Evolutionary conservation across 2,797 vertebrate genomes (phyloP), one percentile per base, ranked within the genome.

Genomic region (Thalassophryne amazonica): DNA sequence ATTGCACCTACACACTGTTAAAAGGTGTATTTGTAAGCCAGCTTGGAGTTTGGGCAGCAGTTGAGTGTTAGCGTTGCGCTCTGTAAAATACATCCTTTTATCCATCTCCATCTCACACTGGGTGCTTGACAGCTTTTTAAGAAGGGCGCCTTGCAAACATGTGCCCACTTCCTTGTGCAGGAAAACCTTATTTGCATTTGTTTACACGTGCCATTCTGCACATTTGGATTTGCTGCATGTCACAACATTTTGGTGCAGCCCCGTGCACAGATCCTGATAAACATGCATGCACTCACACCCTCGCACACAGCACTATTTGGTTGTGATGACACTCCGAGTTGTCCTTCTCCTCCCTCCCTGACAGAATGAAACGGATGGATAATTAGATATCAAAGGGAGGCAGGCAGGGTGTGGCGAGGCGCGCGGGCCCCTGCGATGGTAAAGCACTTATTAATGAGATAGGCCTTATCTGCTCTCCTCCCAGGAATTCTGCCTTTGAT

Each of bases 381-480:
- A 91, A 89, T 90, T 91, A 88, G 89, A 89, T 90, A 89, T 91
- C 86, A 90, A 91, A 91, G 89, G 82, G 69, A 87, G 86, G 80
- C 87, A 87, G 87, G 84, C 80, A 81, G 86, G 87, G 85, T 85
- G 85, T 87, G 86, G 86, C 79, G 89, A 91, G 88, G 90, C 88
- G 85, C 91, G 84, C 88, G 67, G 88, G 89, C 86, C 88, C 85
- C 86, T 91, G 80, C 90, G 91, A 94, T 93, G 92, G 91, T 93
- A 95, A 95, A 94, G 94, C 92, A 93, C 92, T 91, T 90, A 93
- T 92, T 93, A 91, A 92, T 92, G 91, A 95, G 94, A 97, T 95
- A 97, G 94, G 93, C 77, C 94, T 98, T 98, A 98, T 98, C 95
- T 94, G 87, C 84, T 90, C 94, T 93, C 90, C 94, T 95, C 92